Conservation (phyloP, 2,113 vertebrate genomes). For the Neogobius melanostomus region DNA sequence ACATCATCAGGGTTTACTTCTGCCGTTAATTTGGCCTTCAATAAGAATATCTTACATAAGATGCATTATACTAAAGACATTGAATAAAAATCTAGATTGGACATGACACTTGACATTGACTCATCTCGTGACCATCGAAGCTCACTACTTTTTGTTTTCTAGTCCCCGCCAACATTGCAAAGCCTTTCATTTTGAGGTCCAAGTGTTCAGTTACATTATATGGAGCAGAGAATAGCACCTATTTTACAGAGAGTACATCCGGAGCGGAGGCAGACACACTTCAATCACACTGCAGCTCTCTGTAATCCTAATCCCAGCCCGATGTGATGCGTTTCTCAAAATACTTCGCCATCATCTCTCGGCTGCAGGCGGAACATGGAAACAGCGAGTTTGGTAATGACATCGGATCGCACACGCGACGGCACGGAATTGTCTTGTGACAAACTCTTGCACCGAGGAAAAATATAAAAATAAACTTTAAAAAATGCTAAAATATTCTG, state of each 20-base stretch:
- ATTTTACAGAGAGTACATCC: conserved; percentile 1
- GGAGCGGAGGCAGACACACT: not conserved
- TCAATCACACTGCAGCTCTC: not conserved
- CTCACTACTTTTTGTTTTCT: no score
- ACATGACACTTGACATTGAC: no score
- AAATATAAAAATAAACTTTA: not conserved
- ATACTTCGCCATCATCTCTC: not conserved
- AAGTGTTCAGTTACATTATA: not conserved
- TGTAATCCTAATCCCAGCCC: conserved; percentile 7
- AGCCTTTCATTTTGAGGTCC: not conserved
- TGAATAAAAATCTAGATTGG: no score
- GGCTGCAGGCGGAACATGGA: not conserved
- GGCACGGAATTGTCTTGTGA: not conserved
- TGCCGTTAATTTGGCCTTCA: no score
- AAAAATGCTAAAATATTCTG: not conserved
- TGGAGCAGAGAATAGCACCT: not conserved
- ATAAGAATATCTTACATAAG: no score
- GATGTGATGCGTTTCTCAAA: not conserved
- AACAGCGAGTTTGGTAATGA: not conserved
- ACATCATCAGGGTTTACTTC: no score
- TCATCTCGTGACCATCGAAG: no score
- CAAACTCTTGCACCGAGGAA: not conserved
- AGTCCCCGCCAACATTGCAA: no score
- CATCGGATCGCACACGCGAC: not conserved
- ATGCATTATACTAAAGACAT: no score